Conservation (phyloP, 2,113 vertebrate genomes). For the Centrocercus urophasianus region DNA sequence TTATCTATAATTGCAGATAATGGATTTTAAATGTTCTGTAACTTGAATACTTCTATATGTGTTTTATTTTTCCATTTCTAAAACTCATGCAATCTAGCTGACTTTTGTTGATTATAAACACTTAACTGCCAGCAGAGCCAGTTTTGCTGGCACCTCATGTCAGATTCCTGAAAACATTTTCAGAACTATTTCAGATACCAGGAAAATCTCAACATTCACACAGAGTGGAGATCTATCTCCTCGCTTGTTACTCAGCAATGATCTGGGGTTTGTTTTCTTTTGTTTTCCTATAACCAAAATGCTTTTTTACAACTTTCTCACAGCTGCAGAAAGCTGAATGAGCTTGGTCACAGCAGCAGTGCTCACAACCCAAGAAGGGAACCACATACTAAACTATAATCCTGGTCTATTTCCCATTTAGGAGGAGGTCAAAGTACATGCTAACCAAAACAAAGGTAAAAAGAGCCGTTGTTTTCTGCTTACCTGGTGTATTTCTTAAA, state of each 20-base stretch:
- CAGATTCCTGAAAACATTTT: conserved; percentile 29
- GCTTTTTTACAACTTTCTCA: background rate
- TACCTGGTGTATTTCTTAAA: background rate
- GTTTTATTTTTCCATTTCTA: conserved; percentile 8
- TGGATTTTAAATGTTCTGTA: conserved; percentile 31
- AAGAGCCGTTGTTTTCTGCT: background rate
- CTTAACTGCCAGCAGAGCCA: background rate
- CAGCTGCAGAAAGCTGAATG: background rate
- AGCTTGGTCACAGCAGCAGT: background rate
- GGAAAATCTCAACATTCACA: background rate
- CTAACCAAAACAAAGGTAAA: background rate
- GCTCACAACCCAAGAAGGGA: background rate
- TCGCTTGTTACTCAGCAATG: background rate
- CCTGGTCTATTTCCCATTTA: background rate
- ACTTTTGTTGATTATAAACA: background rate
- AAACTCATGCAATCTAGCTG: background rate
- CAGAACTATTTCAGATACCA: background rate
- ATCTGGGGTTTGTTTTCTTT: background rate
- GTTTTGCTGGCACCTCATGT: conserved; percentile 22
- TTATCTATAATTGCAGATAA: conserved; percentile 8
- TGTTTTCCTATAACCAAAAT: background rate
- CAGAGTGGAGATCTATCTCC: background rate
- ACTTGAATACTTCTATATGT: background rate
- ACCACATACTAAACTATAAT: background rate
- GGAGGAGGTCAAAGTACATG: background rate